These are phyloP conservation scores for Blera fallax DNA, from an alignment of 2,888 invertebrate genomes.

Conservation along the genomic window DNA sequence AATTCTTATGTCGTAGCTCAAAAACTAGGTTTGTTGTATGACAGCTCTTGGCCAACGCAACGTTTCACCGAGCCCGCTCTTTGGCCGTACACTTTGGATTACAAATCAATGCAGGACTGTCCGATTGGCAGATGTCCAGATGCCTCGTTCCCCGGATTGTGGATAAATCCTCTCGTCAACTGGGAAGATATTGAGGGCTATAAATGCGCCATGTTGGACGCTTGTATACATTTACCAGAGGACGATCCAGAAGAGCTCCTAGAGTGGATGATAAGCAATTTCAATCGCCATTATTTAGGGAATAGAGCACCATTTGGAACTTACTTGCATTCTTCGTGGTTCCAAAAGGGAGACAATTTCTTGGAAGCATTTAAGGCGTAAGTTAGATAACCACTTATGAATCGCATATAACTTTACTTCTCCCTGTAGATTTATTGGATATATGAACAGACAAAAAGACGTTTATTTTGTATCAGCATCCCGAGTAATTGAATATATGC, in stretches of 20 bases:
- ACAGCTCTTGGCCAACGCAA: constrained; percentile 84
- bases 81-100: constrained; percentile 87
- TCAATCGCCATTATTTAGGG: constrained; percentile 85
- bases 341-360: constrained; percentile 82
- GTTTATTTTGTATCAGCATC: constrained; percentile 83
- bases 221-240: constrained; percentile 82
- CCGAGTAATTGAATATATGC: constrained; percentile 78
- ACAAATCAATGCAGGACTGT: constrained; percentile 83
- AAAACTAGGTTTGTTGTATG: constrained; percentile 83
- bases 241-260: constrained; percentile 83
- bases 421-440: constrained; percentile 84
- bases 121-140: constrained; percentile 83
- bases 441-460: constrained; percentile 83
- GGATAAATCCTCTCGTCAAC: constrained; percentile 85
- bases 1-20: constrained; percentile 82
- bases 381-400: constrained; percentile 5
- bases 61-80: constrained; percentile 81
- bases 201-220: constrained; percentile 84
- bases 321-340: constrained; percentile 87
- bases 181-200: constrained; percentile 82
- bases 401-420: constrained; percentile 36
- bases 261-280: constrained; percentile 85
- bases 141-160: constrained; percentile 83
- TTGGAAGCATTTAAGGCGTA: constrained; percentile 82
- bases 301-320: constrained; percentile 87